Conservation (phyloP, 2,888 invertebrate genomes). For the Orthosia cruda region DNA sequence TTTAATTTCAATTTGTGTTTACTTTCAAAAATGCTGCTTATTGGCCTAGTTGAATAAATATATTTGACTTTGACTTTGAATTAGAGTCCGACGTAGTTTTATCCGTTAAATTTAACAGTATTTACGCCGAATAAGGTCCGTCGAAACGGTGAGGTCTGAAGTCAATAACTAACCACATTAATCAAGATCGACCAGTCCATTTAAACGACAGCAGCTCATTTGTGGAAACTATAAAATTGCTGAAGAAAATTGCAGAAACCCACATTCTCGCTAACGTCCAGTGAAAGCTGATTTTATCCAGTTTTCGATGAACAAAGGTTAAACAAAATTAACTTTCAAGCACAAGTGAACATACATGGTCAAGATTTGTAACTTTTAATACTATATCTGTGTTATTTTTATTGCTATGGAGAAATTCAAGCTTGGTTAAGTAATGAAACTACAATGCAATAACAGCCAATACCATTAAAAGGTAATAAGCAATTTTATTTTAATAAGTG, state of each 20-base stretch:
- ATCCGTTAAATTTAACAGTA: conserved; percentile 48
- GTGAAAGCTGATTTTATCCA: conserved; percentile 44
- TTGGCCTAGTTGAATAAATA: no score
- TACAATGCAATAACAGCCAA: neutral
- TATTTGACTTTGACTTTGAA: no score
- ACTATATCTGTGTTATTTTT: conserved; percentile 1
- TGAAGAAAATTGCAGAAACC: conserved; percentile 51
- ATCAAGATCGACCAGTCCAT: conserved; percentile 64
- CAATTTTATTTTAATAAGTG: neutral
- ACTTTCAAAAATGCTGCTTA: no score
- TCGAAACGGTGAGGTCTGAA: conserved; percentile 51
- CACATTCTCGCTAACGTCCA: conserved; percentile 34
- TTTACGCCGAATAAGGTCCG: conserved; percentile 51
- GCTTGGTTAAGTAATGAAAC: neutral
- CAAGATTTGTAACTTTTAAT: neutral
- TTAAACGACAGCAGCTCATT: conserved; percentile 53
- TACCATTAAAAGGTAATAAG: neutral
- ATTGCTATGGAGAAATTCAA: neutral
- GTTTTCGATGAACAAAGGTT: conserved; percentile 16
- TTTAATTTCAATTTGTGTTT: no score
- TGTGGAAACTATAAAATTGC: conserved; percentile 60
- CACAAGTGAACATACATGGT: neutral
- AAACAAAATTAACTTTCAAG: conserved; percentile 26
- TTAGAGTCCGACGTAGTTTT: conserved; percentile 39
- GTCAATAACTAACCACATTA: conserved; percentile 67